These are phyloP conservation scores for Tyto alba DNA, from an alignment of 2,113 vertebrate species.

Conservation along the genomic window DNA sequence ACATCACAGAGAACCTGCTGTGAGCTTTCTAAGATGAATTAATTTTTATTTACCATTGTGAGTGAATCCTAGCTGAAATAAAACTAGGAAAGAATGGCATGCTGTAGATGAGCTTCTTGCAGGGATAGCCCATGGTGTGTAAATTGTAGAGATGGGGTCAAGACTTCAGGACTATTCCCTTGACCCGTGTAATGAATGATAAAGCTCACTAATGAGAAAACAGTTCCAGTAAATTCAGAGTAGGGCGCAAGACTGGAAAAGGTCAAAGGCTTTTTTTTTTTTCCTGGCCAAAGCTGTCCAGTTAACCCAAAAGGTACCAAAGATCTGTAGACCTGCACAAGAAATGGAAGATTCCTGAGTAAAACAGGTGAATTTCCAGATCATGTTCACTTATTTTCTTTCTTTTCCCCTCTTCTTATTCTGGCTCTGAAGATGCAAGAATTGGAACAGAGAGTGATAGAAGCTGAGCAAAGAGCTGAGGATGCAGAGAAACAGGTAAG, in stretches of 20 bases:
- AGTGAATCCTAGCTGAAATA: background rate
- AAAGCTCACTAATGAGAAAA: slow-evolving; percentile 45
- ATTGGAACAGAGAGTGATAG: slow-evolving; percentile 87
- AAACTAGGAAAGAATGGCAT: background rate
- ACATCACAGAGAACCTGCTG: background rate
- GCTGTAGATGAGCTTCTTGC: background rate
- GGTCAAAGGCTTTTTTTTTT: background rate
- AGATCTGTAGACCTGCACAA: background rate
- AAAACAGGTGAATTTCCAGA: background rate
- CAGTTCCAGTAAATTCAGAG: slow-evolving; percentile 29
- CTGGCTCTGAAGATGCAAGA: slow-evolving; percentile 86
- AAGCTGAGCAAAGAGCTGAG: slow-evolving; percentile 89
- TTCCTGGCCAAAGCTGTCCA: background rate
- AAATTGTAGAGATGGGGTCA: background rate
- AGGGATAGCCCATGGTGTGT: background rate
- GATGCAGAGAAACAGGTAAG: slow-evolving; percentile 91
- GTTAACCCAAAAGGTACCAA: slow-evolving; percentile 9
- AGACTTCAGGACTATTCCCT: background rate
- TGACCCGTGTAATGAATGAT: slow-evolving; percentile 31
- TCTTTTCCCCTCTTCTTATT: background rate
- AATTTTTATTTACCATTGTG: background rate
- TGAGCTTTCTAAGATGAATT: background rate
- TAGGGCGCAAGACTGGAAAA: background rate
- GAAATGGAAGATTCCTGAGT: background rate
- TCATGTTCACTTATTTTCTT: background rate